These are phyloP conservation scores for Ephydatia muelleri DNA, from an alignment of 37 sponge, comb jelly and placozoan species.

Conservation along the genomic window DNA sequence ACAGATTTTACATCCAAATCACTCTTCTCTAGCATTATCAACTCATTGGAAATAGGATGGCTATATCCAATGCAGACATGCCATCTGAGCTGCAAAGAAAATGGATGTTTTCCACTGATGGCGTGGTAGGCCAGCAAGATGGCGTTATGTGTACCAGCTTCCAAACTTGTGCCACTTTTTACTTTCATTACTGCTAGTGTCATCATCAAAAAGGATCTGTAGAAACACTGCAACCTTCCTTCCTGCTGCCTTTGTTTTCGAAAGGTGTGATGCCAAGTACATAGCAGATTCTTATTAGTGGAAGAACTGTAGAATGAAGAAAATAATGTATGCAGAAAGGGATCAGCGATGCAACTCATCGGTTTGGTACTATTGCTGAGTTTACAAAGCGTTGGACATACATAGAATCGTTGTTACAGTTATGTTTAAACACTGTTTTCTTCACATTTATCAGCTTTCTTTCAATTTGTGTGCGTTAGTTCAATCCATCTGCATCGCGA, in stretches of 20 bases:
- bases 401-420: no score
- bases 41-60: slow-evolving; percentile 16
- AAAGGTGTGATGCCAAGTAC: not conserved
- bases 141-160: slow-evolving; percentile 47
- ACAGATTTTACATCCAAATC: not conserved
- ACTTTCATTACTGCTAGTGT: slow-evolving; percentile 51
- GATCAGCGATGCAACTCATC: no score
- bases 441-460: no score
- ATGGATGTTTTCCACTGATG: slow-evolving; percentile 29
- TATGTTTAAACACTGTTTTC: no score
- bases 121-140: slow-evolving; percentile 44
- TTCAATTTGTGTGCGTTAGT: no score
- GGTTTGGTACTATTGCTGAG: no score
- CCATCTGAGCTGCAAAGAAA: slow-evolving; percentile 38
- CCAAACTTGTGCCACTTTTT: slow-evolving; percentile 67
- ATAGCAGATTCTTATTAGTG: not conserved
- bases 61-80: slow-evolving; percentile 18
- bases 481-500: no score
- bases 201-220: slow-evolving; percentile 51
- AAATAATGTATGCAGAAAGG: not conserved
- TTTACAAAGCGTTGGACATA: no score
- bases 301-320: not conserved
- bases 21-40: slow-evolving; percentile 15
- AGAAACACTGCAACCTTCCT: slow-evolving; percentile 12
- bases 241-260: not conserved